Percentiles rank a stretch among this genome's conserved stretches.
Conservation (phyloP, 2,113 vertebrate species). For the Columbina picui region DNA sequence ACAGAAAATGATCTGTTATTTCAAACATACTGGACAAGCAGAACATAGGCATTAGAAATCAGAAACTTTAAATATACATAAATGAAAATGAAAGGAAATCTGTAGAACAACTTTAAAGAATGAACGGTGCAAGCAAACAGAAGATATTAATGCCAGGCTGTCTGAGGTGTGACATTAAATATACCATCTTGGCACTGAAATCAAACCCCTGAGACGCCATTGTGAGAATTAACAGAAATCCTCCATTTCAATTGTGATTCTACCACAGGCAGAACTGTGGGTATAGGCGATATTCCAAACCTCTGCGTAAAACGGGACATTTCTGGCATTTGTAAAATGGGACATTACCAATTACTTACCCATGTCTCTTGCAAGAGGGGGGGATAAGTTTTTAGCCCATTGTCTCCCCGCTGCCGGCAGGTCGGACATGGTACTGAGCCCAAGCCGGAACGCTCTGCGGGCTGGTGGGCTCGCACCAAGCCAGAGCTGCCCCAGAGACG, state of each 20-base stretch:
- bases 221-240: background rate
- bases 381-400: background rate
- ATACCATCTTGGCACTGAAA: background rate
- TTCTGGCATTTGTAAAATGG: accelerated
- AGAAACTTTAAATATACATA: background rate
- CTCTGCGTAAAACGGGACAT: accelerated
- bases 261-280: background rate
- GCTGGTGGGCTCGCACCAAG: accelerated
- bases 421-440: accelerated
- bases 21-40: background rate
- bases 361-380: background rate
- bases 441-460: background rate
- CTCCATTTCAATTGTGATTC: background rate
- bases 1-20: slow-evolving; percentile 1
- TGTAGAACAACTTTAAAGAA: background rate
- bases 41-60: slow-evolving; percentile 14
- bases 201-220: background rate
- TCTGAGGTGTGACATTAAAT: background rate
- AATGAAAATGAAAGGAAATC: background rate
- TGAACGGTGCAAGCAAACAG: background rate
- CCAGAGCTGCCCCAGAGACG: background rate
- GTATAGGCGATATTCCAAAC: accelerated
- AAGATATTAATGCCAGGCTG: background rate
- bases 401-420: background rate
- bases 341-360: slow-evolving; percentile 6